Conservation (phyloP, 2,797 vertebrate species). For the Myripristis jacobus region DNA sequence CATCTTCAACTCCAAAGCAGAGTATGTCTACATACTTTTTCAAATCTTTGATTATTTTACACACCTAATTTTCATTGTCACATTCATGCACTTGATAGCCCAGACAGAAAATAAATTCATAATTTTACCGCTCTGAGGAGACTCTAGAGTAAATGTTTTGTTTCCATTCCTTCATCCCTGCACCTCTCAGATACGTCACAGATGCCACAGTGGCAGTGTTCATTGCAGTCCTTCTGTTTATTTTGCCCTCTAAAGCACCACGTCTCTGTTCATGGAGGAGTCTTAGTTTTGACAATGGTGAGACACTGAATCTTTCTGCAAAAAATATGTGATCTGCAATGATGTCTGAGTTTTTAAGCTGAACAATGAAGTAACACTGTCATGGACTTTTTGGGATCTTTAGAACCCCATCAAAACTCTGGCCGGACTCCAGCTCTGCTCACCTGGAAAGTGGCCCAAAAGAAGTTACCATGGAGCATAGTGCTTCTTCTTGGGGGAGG, state of each 20-base stretch:
- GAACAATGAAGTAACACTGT: slow-evolving; percentile 2
- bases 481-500: slow-evolving; percentile 96
- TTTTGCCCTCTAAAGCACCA: slow-evolving; percentile 90
- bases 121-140: background rate
- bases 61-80: background rate
- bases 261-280: slow-evolving; percentile 76
- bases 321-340: background rate
- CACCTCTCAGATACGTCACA: slow-evolving; percentile 86
- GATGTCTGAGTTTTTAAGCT: background rate
- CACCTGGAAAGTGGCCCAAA: slow-evolving; percentile 91
- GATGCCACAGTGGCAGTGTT: slow-evolving; percentile 91
- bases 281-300: slow-evolving; percentile 83
- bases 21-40: slow-evolving; percentile 78
- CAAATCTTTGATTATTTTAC: slow-evolving; percentile 1
- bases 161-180: background rate
- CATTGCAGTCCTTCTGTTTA: slow-evolving; percentile 89
- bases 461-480: slow-evolving; percentile 94
- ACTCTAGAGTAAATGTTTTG: background rate
- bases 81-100: background rate
- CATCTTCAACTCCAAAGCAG: slow-evolving; percentile 86
- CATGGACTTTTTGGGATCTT: slow-evolving; percentile 27
- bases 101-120: background rate
- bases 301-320: slow-evolving; percentile 36
- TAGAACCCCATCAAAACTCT: slow-evolving; percentile 64
- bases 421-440: slow-evolving; percentile 83